Evolutionary conservation across 2,797 vertebrate species (phyloP).

Genomic region (Lepidocolaptes lacrymiger): DNA sequence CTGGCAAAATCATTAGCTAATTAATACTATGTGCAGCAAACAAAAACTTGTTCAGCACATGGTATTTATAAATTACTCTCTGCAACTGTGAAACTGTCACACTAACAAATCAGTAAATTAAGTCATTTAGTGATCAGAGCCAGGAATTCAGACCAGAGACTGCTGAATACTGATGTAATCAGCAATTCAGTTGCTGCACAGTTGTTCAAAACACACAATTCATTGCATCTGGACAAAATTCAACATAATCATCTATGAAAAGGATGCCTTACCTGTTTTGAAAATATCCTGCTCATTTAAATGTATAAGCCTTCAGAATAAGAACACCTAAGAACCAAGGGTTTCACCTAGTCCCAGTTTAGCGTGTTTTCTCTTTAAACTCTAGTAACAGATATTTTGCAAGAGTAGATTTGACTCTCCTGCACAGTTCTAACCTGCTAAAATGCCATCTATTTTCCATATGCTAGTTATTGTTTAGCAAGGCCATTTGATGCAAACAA

Average conservation of each 20-base stretch:
- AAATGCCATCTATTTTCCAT: background rate
- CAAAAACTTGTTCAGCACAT: conserved; percentile 11
- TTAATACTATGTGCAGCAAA: conserved; percentile 17
- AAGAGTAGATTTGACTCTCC: background rate
- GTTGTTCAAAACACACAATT: background rate
- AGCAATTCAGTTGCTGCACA: background rate
- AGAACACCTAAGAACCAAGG: background rate
- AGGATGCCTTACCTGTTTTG: background rate
- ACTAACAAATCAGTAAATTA: conserved; percentile 36
- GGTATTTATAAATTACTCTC: conserved; percentile 39
- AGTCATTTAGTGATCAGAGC: conserved; percentile 37
- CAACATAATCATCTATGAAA: background rate
- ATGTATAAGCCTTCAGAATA: background rate
- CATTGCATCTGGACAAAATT: conserved; percentile 4
- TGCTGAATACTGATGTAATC: conserved; percentile 20
- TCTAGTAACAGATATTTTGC: background rate
- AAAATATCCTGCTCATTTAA: background rate
- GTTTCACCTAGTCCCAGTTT: background rate
- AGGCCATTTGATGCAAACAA: background rate
- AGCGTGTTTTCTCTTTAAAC: background rate
- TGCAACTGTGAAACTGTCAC: background rate
- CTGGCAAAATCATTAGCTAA: conserved; percentile 2
- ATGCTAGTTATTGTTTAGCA: background rate
- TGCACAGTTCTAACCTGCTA: background rate
- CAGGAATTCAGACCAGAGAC: conserved; percentile 21